Evolutionary conservation across 2,797 vertebrate genomes (phyloP).

Genomic region (Chiloscyllium punctatum): DNA sequence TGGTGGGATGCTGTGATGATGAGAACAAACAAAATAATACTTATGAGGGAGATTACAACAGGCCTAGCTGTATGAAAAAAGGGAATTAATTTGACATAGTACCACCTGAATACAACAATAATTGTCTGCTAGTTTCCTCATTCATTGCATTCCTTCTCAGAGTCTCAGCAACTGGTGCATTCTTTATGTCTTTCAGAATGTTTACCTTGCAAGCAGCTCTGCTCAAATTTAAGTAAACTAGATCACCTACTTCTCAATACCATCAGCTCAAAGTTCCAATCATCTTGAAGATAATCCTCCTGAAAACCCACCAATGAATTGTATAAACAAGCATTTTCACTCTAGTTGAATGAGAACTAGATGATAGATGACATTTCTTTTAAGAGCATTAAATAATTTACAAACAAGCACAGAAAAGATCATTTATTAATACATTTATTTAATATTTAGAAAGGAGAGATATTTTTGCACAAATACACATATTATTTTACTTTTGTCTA

Average conservation of each 20-base stretch:
- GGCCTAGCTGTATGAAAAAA: neutral
- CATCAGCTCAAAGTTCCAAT: neutral
- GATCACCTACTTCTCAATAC: constrained; percentile 8
- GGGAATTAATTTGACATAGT: neutral
- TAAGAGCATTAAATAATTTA: neutral
- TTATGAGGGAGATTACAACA: neutral
- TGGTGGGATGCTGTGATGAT: neutral
- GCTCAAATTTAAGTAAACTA: neutral
- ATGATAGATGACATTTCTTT: neutral
- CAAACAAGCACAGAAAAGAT: neutral
- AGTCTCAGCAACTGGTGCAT: neutral
- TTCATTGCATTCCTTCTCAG: neutral
- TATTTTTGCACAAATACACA: neutral
- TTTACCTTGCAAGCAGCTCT: neutral
- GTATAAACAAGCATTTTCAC: neutral
- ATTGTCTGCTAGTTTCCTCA: neutral
- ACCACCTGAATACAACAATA: neutral
- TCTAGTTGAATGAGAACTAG: neutral
- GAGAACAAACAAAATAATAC: neutral
- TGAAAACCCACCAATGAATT: neutral
- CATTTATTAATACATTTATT: neutral
- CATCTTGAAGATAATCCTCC: neutral
- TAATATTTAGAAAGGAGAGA: neutral
- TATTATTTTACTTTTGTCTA: neutral
- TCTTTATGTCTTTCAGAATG: neutral